phyloP scores from a whole-genome alignment of 2,888 invertebrate species.

The Sturmia bella region DNA sequence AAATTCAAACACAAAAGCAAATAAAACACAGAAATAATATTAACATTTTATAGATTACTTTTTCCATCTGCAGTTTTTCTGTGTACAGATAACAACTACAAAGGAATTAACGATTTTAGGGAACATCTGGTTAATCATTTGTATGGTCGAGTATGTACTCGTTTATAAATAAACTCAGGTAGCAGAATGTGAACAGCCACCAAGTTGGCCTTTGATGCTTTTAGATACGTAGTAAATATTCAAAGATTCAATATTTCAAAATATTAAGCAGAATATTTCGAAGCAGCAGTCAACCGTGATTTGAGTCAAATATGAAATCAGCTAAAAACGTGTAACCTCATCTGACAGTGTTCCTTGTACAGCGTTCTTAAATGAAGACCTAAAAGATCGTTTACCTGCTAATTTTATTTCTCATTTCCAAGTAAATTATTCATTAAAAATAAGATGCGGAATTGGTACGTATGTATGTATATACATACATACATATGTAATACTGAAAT shows the following conservation, averaged over 20 bases:
- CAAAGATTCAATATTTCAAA: not conserved
- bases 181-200: not conserved
- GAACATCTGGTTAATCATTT: too few relatives aligned
- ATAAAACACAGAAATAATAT: slow-evolving; percentile 33
- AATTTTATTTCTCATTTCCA: slow-evolving; percentile 39
- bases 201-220: slow-evolving; percentile 38
- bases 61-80: not conserved
- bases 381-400: slow-evolving; percentile 55
- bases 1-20: slow-evolving; percentile 13
- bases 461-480: too few relatives aligned
- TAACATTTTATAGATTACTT: slow-evolving; percentile 29
- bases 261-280: not conserved
- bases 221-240: slow-evolving; percentile 22
- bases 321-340: slow-evolving; percentile 9
- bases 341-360: not conserved
- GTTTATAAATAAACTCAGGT: slow-evolving; percentile 5
- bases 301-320: slow-evolving; percentile 38
- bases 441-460: too few relatives aligned
- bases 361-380: slow-evolving; percentile 35
- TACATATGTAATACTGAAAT: too few relatives aligned
- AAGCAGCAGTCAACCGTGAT: slow-evolving; percentile 15
- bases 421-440: slow-evolving; percentile 50
- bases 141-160: slow-evolving; percentile 1
- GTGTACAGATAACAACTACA: not conserved
- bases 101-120: too few relatives aligned